phyloP scores from a whole-genome alignment of 2,797 vertebrate species.

The Garrulus glandarius region DNA sequence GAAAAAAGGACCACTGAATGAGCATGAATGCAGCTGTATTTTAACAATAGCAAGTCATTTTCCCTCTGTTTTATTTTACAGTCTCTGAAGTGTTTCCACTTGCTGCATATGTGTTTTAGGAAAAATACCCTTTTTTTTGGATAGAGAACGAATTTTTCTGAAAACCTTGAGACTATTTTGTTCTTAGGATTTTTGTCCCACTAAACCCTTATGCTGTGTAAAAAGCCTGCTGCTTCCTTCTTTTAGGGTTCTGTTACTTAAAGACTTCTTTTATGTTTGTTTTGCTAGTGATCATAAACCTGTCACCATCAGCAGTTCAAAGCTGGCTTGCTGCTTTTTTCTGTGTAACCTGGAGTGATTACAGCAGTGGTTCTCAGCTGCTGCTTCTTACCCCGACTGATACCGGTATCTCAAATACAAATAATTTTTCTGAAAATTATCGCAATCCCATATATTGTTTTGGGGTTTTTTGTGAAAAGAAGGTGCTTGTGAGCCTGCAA shows the following conservation, averaged over 20 bases:
- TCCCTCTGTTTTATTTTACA: neutral
- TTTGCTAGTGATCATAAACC: neutral
- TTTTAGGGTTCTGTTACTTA: neutral
- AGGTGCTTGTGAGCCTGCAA: fast-evolving
- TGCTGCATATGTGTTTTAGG: neutral
- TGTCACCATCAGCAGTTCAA: slow-evolving; percentile 2
- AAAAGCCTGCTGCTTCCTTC: neutral
- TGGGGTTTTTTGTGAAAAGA: neutral
- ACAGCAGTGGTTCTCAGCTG: neutral
- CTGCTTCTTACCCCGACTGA: fast-evolving
- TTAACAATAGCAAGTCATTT: slow-evolving; percentile 1
- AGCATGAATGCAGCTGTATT: neutral
- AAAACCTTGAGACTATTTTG: neutral
- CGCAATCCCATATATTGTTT: fast-evolving
- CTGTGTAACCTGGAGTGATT: neutral
- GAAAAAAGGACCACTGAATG: neutral
- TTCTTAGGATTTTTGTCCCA: neutral
- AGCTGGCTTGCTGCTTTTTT: neutral
- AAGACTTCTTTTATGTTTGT: neutral
- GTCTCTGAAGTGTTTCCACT: neutral
- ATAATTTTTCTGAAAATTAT: neutral
- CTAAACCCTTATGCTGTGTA: neutral
- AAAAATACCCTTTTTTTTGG: neutral
- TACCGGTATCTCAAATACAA: neutral
- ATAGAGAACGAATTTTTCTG: neutral